Base-by-base conservation (phyloP, 2,113 vertebrate species). In the Echinops telfairi region DNA sequence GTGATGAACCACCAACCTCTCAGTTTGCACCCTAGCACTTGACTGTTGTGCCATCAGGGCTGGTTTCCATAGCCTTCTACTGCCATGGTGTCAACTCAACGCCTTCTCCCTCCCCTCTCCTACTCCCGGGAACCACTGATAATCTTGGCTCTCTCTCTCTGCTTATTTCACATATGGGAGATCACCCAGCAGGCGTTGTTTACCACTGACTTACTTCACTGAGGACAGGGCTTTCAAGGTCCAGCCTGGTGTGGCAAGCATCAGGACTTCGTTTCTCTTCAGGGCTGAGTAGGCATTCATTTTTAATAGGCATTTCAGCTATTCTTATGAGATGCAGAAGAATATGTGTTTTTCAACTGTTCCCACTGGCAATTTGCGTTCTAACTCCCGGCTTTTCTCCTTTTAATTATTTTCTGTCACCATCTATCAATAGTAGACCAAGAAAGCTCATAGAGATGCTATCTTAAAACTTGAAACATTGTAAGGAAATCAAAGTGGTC, bases 391-490 rank as follows among this genome's bases (percentile, higher is more conserved):
- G n/a, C 58, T 36, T 88, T 62, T 5, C 38, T 75, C 19, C 36
- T 43, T 62, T 92, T 76, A 57, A 84, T 90, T 90, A 76, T 88
- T 85, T 92, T 77, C n/a, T 78, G n/a, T 58, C 53, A 33, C n/a
- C 60, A 70, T 77, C n/a, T 29, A 89, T 20, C 43, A 29, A 77
- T 1, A 85, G 79, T 33, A 64, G 20, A 64, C 76, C 23, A 83
- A 36, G 53, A 83, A 90, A 90, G 83, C 22, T 62, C 27, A 86
- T 27, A 17, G 82, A 68, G 58, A 80, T 12, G 71, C 53, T 76
- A 64, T 70, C 27, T 53, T 70, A 81, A 57, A 6, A 88, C 73
- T 77, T 92, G n/a, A 86, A 86, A 91, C 15, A 71, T 64, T 58
- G 77, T 29, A 85, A 29, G 58, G 68, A 27, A 86, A 90, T 87